phyloP scores from a whole-genome alignment of 2,113 vertebrate genomes.

The Noturus placidus region DNA sequence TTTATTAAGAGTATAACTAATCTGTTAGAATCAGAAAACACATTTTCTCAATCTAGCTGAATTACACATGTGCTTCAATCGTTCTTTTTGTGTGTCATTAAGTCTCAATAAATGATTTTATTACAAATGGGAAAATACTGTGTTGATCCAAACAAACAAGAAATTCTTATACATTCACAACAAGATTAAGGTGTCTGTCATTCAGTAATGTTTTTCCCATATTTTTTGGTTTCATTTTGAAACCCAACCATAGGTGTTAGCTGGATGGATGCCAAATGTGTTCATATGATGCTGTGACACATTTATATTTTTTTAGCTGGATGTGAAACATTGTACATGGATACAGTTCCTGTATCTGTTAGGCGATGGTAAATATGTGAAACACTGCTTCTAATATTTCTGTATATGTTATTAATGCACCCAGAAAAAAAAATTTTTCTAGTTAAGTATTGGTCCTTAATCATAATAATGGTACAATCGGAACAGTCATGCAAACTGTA shows the following conservation, averaged over 20 bases:
- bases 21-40: not conserved
- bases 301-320: not conserved
- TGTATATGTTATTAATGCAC: not conserved
- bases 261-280: constrained; percentile 7
- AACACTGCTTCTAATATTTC: not conserved
- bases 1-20: not conserved
- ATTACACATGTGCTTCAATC: not conserved
- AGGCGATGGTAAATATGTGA: not conserved
- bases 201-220: not conserved
- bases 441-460: not conserved
- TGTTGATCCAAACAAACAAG: not conserved
- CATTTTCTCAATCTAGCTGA: not conserved
- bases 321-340: not conserved
- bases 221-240: constrained; percentile 50
- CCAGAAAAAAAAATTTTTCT: not conserved
- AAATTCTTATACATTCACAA: not conserved
- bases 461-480: not conserved
- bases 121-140: not conserved
- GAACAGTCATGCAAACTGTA: not conserved
- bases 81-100: not conserved
- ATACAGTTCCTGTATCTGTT: not conserved
- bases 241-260: constrained; percentile 53
- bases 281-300: not conserved
- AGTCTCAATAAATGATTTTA: not conserved
- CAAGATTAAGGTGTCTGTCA: not conserved